Conservation (phyloP, 2,888 invertebrate species). For the Scelioninae gen. 1 region DNA sequence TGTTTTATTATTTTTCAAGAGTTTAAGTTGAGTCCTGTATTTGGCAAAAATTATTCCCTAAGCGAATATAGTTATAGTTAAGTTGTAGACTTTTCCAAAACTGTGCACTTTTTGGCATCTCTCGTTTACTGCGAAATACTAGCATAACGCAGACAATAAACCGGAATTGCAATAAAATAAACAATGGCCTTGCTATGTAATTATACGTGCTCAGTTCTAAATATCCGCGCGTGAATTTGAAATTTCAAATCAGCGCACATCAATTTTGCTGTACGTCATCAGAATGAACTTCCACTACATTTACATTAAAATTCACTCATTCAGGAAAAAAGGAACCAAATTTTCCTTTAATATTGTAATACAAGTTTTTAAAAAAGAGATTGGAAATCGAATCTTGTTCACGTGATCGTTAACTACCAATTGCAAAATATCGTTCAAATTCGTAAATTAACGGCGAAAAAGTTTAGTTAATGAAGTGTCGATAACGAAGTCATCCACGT, state of each 20-base stretch:
- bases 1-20: too few relatives aligned
- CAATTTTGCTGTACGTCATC: slow-evolving; percentile 36
- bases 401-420: too few relatives aligned
- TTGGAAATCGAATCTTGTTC: too few relatives aligned
- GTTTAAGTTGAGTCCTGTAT: too few relatives aligned
- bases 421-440: too few relatives aligned
- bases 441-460: slow-evolving; percentile 5
- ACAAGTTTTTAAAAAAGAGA: too few relatives aligned
- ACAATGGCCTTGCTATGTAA: slow-evolving; percentile 36
- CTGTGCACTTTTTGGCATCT: too few relatives aligned
- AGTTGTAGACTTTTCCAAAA: too few relatives aligned
- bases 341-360: background rate
- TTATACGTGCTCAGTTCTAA: slow-evolving; percentile 18
- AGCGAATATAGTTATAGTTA: too few relatives aligned
- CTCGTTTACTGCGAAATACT: too few relatives aligned
- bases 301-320: slow-evolving; percentile 30
- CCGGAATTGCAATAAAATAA: slow-evolving; percentile 27
- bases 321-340: background rate
- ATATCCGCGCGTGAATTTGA: slow-evolving; percentile 39
- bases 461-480: slow-evolving; percentile 16
- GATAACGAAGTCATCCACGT: slow-evolving; percentile 24
- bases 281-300: slow-evolving; percentile 42
- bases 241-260: slow-evolving; percentile 41
- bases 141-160: slow-evolving; percentile 8
- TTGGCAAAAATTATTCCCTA: too few relatives aligned